phyloP scores from a whole-genome alignment of 2,888 invertebrate species.

The Tipula helvola region DNA sequence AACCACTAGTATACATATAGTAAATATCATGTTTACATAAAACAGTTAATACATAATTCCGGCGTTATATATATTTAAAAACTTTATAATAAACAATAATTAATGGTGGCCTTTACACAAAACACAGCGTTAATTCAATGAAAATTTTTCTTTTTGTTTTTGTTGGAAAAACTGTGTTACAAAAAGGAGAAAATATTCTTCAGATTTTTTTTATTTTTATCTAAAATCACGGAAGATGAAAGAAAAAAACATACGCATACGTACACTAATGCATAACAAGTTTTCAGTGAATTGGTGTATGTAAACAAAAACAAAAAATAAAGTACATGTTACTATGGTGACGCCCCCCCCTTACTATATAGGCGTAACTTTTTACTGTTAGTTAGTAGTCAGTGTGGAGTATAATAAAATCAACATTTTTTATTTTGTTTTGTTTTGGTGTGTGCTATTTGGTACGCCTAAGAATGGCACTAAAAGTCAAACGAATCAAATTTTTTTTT shows the following conservation, averaged over 20 bases:
- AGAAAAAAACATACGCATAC: not conserved
- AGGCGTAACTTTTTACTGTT: not conserved
- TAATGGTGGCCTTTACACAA: not conserved
- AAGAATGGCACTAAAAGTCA: conserved; percentile 4
- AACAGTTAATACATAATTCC: not conserved
- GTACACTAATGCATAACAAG: not conserved
- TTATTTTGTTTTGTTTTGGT: not conserved
- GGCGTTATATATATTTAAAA: not conserved
- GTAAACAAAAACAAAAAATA: not conserved
- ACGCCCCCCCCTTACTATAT: not conserved
- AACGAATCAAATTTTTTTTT: not conserved
- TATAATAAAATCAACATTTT: not conserved
- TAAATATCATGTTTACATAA: not conserved
- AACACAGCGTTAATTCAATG: not conserved
- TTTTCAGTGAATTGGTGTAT: not conserved
- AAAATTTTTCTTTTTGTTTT: not conserved
- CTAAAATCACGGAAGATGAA: not conserved
- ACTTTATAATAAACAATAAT: not conserved
- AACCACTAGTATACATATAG: not conserved
- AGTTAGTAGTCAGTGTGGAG: too few species aligned
- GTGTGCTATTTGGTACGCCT: not conserved
- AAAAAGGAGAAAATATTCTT: not conserved
- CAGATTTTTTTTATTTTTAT: not conserved
- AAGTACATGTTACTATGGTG: not conserved
- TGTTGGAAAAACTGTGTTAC: not conserved